Conservation (phyloP, 2,797 vertebrate species). For the Sciaenops ocellatus region DNA sequence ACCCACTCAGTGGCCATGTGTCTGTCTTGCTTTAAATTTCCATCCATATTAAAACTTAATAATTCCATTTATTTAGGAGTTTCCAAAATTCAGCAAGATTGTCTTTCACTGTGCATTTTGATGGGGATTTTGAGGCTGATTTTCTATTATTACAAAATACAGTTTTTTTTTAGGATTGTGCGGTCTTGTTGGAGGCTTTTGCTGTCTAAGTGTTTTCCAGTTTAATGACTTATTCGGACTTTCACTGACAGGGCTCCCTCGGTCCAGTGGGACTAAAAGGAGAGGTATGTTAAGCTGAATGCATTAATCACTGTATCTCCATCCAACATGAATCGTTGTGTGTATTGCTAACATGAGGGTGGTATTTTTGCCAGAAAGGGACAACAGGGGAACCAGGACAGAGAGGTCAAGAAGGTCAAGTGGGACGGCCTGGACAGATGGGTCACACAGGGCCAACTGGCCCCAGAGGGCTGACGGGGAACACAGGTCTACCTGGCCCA, state of each 20-base stretch:
- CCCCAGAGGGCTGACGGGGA: constrained; percentile 85
- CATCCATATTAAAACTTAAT: background rate
- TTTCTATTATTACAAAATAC: background rate
- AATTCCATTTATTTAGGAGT: background rate
- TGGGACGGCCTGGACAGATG: constrained; percentile 88
- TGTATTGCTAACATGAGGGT: constrained; percentile 64
- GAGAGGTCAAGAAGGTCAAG: constrained; percentile 88
- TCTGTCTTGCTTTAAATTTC: background rate
- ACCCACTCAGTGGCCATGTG: background rate
- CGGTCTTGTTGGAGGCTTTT: background rate
- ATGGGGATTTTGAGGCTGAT: background rate
- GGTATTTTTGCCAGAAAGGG: constrained; percentile 90
- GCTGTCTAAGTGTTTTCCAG: background rate
- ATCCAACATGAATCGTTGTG: background rate
- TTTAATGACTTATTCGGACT: constrained; percentile 34
- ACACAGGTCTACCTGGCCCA: constrained; percentile 86
- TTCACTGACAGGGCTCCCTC: constrained; percentile 86
- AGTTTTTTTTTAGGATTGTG: background rate
- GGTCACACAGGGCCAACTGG: constrained; percentile 90
- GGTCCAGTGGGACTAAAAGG: constrained; percentile 89
- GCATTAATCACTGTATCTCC: constrained; percentile 12
- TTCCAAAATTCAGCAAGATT: background rate
- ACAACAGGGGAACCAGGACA: constrained; percentile 90
- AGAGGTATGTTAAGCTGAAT: constrained; percentile 87
- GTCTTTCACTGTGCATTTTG: background rate